Evolutionary conservation across 2,888 invertebrate genomes (phyloP).

Genomic region (Oxystoma pomonae): DNA sequence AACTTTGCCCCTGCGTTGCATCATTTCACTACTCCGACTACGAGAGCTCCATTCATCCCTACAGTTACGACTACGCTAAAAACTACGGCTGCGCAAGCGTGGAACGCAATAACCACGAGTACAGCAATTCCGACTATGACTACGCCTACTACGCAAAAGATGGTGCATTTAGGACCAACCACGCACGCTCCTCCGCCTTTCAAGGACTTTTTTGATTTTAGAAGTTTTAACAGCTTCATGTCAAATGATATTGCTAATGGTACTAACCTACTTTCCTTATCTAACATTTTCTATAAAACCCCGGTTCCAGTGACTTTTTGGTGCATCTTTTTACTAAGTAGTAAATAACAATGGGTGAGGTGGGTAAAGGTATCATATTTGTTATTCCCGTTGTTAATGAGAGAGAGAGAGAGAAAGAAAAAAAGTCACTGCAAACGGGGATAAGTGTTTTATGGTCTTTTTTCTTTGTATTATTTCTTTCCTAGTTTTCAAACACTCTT

Average conservation of each 20-base stretch:
- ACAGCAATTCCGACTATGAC: slow-evolving; percentile 63
- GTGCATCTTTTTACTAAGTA: no score
- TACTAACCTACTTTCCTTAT: no score
- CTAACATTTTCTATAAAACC: no score
- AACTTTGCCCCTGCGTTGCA: slow-evolving; percentile 1
- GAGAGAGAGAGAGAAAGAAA: no score
- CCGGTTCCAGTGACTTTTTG: no score
- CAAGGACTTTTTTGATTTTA: slow-evolving; percentile 45
- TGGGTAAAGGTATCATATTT: no score
- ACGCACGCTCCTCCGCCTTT: slow-evolving; percentile 30
- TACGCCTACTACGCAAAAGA: slow-evolving; percentile 49
- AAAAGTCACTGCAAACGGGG: no score
- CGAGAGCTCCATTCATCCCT: slow-evolving; percentile 25
- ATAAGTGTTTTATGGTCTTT: no score
- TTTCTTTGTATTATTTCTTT: no score
- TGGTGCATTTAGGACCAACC: slow-evolving; percentile 11
- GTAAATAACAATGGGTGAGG: no score
- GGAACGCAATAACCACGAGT: slow-evolving; percentile 52
- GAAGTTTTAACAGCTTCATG: slow-evolving; percentile 43
- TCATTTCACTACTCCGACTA: slow-evolving; percentile 33
- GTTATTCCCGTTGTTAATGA: no score
- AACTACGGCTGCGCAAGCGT: slow-evolving; percentile 41
- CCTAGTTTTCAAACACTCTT: no score
- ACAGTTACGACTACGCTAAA: slow-evolving; percentile 35
- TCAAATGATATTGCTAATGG: slow-evolving; percentile 40